Evolutionary conservation across 1,140 invertebrate species (phyloP).

Genomic region (Meloidogyne exigua): DNA sequence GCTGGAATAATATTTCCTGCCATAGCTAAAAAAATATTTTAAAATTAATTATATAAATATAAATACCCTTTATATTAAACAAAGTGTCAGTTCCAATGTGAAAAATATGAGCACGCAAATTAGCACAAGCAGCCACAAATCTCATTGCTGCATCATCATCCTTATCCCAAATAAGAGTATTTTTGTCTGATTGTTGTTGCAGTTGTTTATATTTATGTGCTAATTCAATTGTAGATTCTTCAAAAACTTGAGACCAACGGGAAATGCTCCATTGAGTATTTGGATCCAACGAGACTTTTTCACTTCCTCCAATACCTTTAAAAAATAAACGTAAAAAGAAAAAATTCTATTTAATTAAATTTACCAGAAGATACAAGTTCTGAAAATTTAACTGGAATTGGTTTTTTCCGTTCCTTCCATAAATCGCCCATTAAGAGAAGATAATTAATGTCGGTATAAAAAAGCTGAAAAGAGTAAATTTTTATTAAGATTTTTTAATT

Average conservation of each 20-base stretch:
- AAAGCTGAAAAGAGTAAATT: conserved; percentile 74
- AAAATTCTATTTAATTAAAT: neutral
- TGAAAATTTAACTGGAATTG: conserved; percentile 73
- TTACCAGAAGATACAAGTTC: conserved; percentile 46
- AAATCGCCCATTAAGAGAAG: conserved; percentile 88
- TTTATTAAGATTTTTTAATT: neutral
- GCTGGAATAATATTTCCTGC: conserved; percentile 95
- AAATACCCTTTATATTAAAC: conserved; percentile 88
- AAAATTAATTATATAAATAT: neutral
- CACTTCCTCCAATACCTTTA: conserved; percentile 28
- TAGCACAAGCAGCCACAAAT: conserved; percentile 91
- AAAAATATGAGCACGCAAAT: conserved; percentile 87
- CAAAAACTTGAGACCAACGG: conserved; percentile 76
- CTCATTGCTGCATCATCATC: conserved; percentile 90
- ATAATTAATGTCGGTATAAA: conserved; percentile 91
- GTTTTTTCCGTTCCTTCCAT: conserved; percentile 82
- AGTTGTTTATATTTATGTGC: conserved; percentile 42
- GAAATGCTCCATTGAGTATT: conserved; percentile 75
- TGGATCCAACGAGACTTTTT: neutral
- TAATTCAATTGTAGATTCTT: conserved; percentile 70
- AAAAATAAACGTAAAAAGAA: neutral
- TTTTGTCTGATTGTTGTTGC: conserved; percentile 3
- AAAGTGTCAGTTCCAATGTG: conserved; percentile 80
- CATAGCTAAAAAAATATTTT: conserved; percentile 74
- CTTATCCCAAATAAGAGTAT: conserved; percentile 54